Percentiles rank a stretch among this genome's conserved stretches.
phyloP scores from a whole-genome alignment of 2,797 vertebrate species.

The Pithecia hirsuta region DNA sequence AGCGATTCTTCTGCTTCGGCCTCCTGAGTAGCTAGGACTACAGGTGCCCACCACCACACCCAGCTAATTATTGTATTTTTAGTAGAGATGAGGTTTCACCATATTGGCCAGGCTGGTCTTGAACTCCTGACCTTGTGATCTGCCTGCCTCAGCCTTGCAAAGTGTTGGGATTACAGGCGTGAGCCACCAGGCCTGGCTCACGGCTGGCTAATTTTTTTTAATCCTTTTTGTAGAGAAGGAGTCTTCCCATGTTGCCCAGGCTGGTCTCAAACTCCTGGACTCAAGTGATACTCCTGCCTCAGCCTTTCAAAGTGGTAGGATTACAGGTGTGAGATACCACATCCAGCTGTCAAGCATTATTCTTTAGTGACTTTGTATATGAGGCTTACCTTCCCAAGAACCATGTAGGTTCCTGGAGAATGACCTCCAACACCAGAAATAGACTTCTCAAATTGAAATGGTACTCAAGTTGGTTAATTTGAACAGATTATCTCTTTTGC shows the following conservation, averaged over 20 bases:
- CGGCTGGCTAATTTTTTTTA: not conserved
- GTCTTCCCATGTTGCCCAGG: not conserved
- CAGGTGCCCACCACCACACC: no score
- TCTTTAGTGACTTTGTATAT: not conserved
- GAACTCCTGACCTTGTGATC: no score
- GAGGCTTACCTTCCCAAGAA: not conserved
- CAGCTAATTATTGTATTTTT: no score
- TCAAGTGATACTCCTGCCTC: not conserved
- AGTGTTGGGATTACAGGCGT: no score
- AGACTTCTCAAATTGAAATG: not conserved
- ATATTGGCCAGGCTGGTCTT: no score
- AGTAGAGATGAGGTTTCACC: no score
- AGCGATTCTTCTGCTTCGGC: no score
- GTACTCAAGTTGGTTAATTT: not conserved
- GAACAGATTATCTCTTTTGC: not conserved
- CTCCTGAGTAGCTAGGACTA: no score
- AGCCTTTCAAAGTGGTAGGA: not conserved
- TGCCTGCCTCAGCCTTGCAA: no score
- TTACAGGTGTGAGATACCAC: not conserved
- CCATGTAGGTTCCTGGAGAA: not conserved
- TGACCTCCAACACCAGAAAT: not conserved
- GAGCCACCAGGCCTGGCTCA: no score
- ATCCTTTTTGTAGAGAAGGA: not conserved
- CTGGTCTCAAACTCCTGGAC: not conserved
- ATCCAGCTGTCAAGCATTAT: not conserved